Conservation (phyloP, 2,888 invertebrate genomes). For the Anoplius nigerrimus region DNA sequence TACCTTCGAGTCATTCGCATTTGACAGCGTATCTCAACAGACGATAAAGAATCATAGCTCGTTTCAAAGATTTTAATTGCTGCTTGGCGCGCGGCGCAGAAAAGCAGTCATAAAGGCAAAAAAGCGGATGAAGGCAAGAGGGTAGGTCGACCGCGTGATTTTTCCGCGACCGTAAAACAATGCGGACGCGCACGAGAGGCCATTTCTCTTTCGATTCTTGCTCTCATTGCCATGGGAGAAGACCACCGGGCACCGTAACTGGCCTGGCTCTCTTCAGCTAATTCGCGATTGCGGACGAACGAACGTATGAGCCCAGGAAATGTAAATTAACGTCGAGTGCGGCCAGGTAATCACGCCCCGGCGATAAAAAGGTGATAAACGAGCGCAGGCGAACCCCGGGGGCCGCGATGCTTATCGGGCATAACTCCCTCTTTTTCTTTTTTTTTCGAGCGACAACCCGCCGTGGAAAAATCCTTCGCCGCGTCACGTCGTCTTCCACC, state of each 20-base stretch:
- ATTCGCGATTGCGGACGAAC: constrained; percentile 27
- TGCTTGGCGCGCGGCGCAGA: constrained; percentile 10
- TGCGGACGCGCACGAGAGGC: constrained; percentile 10
- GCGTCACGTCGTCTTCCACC: constrained; percentile 37
- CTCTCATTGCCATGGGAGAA: constrained; percentile 31
- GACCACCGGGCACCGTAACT: not conserved
- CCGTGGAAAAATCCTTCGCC: constrained; percentile 46
- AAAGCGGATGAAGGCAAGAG: not conserved
- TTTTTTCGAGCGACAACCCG: constrained; percentile 37
- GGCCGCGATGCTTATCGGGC: constrained; percentile 53
- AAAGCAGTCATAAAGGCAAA: constrained; percentile 31
- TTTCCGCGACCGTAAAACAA: constrained; percentile 47
- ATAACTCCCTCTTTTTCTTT: constrained; percentile 32
- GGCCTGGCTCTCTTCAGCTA: constrained; percentile 21
- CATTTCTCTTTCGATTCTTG: constrained; percentile 34
- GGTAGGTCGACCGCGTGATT: not conserved
- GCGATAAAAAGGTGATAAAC: constrained; percentile 63
- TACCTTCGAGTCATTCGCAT: no score
- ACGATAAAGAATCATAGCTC: constrained; percentile 28
- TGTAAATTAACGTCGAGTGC: constrained; percentile 58
- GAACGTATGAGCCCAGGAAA: constrained; percentile 35
- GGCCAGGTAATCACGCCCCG: constrained; percentile 55
- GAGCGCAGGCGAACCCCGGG: constrained; percentile 43
- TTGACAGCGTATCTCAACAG: constrained; percentile 6
- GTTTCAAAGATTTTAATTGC: constrained; percentile 39